phyloP scores from a whole-genome alignment of 2,888 invertebrate genomes.

The Drosophila testacea region DNA sequence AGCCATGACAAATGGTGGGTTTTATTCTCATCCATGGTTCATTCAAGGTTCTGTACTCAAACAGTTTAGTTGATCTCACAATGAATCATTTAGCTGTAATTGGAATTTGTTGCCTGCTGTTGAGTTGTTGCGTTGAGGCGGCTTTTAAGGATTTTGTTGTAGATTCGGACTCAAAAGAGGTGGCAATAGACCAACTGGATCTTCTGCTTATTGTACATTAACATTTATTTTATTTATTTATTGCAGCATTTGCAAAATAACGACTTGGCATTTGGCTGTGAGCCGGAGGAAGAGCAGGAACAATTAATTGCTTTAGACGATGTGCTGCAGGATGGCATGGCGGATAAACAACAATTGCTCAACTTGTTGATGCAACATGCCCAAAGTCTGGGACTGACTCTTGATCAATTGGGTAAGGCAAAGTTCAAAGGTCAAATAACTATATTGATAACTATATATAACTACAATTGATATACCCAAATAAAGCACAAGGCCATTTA shows the following conservation, averaged over 20 bases:
- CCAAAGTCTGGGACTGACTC: slow-evolving; percentile 50
- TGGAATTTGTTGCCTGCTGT: slow-evolving; percentile 33
- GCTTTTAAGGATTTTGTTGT: slow-evolving; percentile 74
- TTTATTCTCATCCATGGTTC: slow-evolving; percentile 4
- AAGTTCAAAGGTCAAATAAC: neutral
- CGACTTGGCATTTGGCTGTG: slow-evolving; percentile 24
- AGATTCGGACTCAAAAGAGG: slow-evolving; percentile 44
- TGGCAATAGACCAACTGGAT: neutral
- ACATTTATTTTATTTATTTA: neutral
- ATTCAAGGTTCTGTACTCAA: slow-evolving; percentile 54
- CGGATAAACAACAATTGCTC: slow-evolving; percentile 51
- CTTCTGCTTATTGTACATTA: no score
- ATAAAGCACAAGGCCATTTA: slow-evolving; percentile 9
- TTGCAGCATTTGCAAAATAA: slow-evolving; percentile 7
- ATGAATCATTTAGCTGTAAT: slow-evolving; percentile 40
- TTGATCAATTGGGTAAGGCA: slow-evolving; percentile 57
- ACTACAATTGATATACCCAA: neutral
- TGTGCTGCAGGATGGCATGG: slow-evolving; percentile 38
- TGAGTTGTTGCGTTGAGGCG: slow-evolving; percentile 22
- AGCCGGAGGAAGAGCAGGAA: slow-evolving; percentile 7
- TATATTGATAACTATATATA: no score
- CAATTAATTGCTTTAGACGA: slow-evolving; percentile 32
- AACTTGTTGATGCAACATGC: slow-evolving; percentile 58
- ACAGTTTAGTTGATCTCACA: slow-evolving; percentile 16
- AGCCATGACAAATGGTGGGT: slow-evolving; percentile 35